Evolutionary conservation across 2,888 invertebrate genomes (phyloP).

Genomic region (Carterocephalus palaemon): DNA sequence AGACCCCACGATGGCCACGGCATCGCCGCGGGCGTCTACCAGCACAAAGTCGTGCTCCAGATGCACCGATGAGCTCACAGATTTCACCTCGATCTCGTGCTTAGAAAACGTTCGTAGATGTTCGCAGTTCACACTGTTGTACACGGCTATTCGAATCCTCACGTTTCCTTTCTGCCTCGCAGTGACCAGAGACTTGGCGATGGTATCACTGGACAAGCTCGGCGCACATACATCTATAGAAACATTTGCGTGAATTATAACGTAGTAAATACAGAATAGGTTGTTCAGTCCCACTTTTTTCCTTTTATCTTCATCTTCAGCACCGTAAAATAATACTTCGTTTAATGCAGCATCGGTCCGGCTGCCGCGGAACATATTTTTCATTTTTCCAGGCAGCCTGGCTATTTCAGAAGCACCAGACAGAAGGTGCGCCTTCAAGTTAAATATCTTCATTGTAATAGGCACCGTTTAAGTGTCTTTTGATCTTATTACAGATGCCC

Average conservation of each 20-base stretch:
- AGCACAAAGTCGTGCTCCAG: constrained; percentile 58
- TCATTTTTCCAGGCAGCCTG: constrained; percentile 5
- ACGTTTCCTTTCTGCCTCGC: constrained; percentile 42
- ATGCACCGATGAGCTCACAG: constrained; percentile 40
- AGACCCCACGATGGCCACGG: constrained; percentile 52
- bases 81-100: constrained; percentile 50
- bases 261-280: constrained; percentile 51
- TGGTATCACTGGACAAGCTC: constrained; percentile 46
- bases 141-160: constrained; percentile 47
- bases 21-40: constrained; percentile 45
- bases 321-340: constrained; percentile 57
- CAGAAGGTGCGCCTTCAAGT: constrained; percentile 30
- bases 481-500: no score
- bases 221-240: constrained; percentile 57
- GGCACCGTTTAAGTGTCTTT: not conserved
- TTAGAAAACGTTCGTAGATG: constrained; percentile 41
- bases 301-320: constrained; percentile 39
- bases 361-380: constrained; percentile 16
- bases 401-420: not conserved
- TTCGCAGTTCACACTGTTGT: constrained; percentile 41
- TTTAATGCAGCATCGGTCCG: constrained; percentile 41
- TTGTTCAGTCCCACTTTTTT: constrained; percentile 50
- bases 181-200: constrained; percentile 46
- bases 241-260: constrained; percentile 47
- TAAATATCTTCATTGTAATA: constrained; percentile 32